Evolutionary conservation across 2,113 vertebrate genomes (phyloP).

Genomic region (Calcarius ornatus): DNA sequence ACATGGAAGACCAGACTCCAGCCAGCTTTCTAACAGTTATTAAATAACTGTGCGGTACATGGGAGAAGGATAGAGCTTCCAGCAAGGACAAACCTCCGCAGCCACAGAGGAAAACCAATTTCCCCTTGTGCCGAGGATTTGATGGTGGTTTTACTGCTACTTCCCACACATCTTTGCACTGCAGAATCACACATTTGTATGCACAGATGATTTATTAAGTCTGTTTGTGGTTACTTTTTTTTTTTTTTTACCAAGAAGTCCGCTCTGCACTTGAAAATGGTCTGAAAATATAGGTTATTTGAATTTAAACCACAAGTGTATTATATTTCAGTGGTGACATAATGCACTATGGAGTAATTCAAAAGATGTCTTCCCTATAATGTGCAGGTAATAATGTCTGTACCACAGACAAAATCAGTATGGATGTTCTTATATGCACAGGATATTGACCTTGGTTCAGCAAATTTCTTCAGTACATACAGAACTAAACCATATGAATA

Average conservation of each 20-base stretch:
- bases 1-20: not conserved
- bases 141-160: not conserved
- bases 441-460: not conserved
- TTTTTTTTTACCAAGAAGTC: not conserved
- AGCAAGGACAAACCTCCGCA: not conserved
- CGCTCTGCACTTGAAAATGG: not conserved
- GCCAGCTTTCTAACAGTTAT: not conserved
- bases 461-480: not conserved
- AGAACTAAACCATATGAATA: not conserved
- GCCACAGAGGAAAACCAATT: not conserved
- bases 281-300: not conserved
- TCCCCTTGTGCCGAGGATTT: not conserved
- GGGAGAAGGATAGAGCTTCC: not conserved
- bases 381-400: not conserved
- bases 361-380: not conserved
- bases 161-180: not conserved
- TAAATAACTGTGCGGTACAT: rapidly evolving
- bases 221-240: not conserved
- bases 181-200: not conserved
- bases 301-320: not conserved
- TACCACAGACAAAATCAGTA: not conserved
- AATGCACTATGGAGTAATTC: not conserved
- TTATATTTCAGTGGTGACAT: not conserved
- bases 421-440: no score
- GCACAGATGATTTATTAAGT: not conserved